Conservation (phyloP, 2,113 vertebrate species). For the Bungarus multicinctus region DNA sequence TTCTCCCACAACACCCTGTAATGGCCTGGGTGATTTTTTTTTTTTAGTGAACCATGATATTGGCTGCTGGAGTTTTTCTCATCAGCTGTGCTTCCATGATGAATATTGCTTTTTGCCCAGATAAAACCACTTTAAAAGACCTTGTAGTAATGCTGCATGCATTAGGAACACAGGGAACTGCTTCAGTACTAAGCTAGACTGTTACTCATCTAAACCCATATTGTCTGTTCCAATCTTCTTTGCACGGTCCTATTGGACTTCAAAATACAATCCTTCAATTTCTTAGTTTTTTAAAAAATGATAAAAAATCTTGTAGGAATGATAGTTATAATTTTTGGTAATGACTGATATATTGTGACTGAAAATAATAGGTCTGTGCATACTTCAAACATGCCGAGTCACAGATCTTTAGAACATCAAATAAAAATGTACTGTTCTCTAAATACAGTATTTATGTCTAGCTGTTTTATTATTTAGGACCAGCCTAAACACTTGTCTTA, state of each 20-base stretch:
- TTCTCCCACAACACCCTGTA: not conserved
- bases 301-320: not conserved
- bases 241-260: not conserved
- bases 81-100: not conserved
- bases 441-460: not conserved
- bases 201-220: not conserved
- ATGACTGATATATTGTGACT: not conserved
- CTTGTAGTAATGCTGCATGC: not conserved
- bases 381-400: not conserved
- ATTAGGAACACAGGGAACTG: not conserved
- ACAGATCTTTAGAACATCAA: not conserved
- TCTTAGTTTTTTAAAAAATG: not conserved
- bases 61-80: not conserved
- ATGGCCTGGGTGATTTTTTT: not conserved
- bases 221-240: not conserved
- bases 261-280: not conserved
- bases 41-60: not conserved
- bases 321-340: not conserved
- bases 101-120: not conserved
- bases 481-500: not conserved
- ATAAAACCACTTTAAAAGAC: not conserved
- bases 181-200: not conserved
- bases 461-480: constrained; percentile 7
- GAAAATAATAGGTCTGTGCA: not conserved
- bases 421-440: not conserved